Percentiles rank a stretch among this genome's conserved stretches.
phyloP scores from a whole-genome alignment of 2,888 invertebrate species.

The Anarsia innoxiella region DNA sequence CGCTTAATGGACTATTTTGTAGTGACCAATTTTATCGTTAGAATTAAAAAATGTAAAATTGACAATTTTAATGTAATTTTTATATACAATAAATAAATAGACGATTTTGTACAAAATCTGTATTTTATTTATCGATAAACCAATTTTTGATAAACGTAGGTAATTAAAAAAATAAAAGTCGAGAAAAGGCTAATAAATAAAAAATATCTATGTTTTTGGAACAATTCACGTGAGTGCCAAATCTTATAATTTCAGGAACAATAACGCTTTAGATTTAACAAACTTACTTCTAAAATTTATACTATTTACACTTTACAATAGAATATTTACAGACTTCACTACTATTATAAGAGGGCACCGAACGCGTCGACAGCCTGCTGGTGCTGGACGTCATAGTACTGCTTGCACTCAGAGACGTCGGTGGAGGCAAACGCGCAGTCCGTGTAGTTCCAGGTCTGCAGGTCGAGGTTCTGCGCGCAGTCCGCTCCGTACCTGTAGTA shows the following conservation, averaged over 20 bases:
- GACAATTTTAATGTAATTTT: conserved; percentile 75
- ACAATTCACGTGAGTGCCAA: too few relatives aligned
- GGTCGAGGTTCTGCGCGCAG: conserved; percentile 46
- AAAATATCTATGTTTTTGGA: conserved; percentile 1
- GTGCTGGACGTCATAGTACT: conserved; percentile 52
- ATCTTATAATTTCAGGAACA: conserved; percentile 20
- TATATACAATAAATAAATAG: conserved; percentile 76
- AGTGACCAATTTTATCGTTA: conserved; percentile 74
- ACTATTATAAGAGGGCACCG: conserved; percentile 52
- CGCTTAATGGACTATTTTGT: conserved; percentile 72
- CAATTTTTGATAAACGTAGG: background rate
- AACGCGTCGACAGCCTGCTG: conserved; percentile 51
- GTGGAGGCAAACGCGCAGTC: conserved; percentile 49
- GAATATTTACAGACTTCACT: conserved; percentile 17
- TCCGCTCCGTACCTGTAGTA: conserved; percentile 57
- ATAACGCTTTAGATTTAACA: conserved; percentile 25
- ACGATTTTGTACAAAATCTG: conserved; percentile 67
- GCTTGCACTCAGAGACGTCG: conserved; percentile 47
- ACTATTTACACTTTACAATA: conserved; percentile 16
- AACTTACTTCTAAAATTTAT: conserved; percentile 24
- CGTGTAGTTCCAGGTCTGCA: conserved; percentile 54
- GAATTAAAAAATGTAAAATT: conserved; percentile 66
- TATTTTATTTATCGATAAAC: conserved; percentile 27
- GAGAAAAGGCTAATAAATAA: conserved; percentile 5
- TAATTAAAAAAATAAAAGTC: background rate